These are phyloP conservation scores for Pandemis corylana DNA, from an alignment of 2,888 invertebrate species.

Conservation along the genomic window DNA sequence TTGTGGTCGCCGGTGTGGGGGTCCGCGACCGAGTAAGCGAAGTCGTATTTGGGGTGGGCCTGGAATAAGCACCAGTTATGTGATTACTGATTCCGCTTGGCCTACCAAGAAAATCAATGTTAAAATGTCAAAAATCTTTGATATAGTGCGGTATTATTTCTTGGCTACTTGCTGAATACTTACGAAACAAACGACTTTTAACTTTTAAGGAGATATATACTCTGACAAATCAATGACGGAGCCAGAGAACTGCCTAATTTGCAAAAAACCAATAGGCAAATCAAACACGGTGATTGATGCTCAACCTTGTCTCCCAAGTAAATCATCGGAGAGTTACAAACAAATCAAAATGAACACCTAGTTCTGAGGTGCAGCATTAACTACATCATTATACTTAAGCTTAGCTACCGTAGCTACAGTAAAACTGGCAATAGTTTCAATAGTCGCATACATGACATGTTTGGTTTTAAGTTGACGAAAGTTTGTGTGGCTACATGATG, in stretches of 20 bases:
- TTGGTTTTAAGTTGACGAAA: too few species aligned
- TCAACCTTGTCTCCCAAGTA: background rate
- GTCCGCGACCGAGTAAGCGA: constrained; percentile 82
- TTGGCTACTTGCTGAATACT: background rate
- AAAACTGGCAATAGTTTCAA: background rate
- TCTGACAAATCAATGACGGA: too few species aligned
- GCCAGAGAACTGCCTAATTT: too few species aligned
- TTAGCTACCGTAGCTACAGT: background rate
- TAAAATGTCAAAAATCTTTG: too few species aligned
- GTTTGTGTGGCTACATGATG: too few species aligned
- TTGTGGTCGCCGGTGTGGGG: constrained; percentile 85
- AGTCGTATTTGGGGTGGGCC: constrained; percentile 77
- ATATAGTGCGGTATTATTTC: too few species aligned
- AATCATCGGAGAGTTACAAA: background rate
- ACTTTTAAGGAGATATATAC: too few species aligned
- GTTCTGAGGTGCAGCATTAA: background rate
- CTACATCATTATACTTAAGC: background rate
- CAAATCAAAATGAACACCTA: background rate
- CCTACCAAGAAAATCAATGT: too few species aligned
- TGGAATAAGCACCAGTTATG: constrained; percentile 48
- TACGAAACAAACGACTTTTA: background rate
- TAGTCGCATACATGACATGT: too few species aligned
- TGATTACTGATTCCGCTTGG: background rate
- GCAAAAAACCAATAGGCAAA: too few species aligned
- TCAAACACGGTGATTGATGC: too few species aligned